phyloP scores from a whole-genome alignment of 1,140 invertebrate species.

The Drosophila lacteicornis region DNA sequence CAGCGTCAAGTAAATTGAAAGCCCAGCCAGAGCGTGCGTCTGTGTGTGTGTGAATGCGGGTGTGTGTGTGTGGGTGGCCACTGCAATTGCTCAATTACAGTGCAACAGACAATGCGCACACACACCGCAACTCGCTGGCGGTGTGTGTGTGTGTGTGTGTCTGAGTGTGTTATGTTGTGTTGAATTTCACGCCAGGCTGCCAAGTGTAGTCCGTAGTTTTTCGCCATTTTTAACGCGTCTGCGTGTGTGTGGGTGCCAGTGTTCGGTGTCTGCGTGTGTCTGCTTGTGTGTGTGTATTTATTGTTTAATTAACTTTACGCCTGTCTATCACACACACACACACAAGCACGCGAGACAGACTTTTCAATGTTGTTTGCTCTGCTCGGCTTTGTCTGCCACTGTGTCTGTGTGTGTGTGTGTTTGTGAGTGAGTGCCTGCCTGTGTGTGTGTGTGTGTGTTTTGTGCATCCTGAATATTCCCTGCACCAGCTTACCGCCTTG shows the following conservation, averaged over 20 bases:
- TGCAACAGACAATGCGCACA: constrained; percentile 64
- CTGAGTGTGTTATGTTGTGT: constrained; percentile 71
- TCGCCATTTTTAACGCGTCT: constrained; percentile 79
- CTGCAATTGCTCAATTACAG: constrained; percentile 81
- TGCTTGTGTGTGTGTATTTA: constrained; percentile 67
- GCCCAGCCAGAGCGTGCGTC: constrained; percentile 13
- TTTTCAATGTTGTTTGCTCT: constrained; percentile 49
- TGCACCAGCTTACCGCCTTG: constrained; percentile 40
- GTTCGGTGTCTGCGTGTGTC: constrained; percentile 6
- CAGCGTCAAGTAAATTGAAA: constrained; percentile 59
- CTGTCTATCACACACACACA: constrained; percentile 75
- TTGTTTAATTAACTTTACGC: constrained; percentile 84
- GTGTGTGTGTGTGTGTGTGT: constrained; percentile 21
- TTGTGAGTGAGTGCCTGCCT: constrained; percentile 14
- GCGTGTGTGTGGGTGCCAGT: constrained; percentile 33
- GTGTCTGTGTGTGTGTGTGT: constrained; percentile 13
- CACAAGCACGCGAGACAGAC: constrained; percentile 30
- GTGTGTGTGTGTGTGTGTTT: constrained; percentile 15
- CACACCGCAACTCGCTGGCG: constrained; percentile 7
- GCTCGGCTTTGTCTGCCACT: constrained; percentile 57
- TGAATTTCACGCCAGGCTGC: constrained; percentile 81
- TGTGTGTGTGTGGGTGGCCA: constrained; percentile 39
- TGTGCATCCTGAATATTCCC: constrained; percentile 59
- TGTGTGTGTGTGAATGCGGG: constrained; percentile 24
- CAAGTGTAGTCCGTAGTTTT: constrained; percentile 81